phyloP scores from a whole-genome alignment of 2,113 vertebrate species.

The Anguilla rostrata region DNA sequence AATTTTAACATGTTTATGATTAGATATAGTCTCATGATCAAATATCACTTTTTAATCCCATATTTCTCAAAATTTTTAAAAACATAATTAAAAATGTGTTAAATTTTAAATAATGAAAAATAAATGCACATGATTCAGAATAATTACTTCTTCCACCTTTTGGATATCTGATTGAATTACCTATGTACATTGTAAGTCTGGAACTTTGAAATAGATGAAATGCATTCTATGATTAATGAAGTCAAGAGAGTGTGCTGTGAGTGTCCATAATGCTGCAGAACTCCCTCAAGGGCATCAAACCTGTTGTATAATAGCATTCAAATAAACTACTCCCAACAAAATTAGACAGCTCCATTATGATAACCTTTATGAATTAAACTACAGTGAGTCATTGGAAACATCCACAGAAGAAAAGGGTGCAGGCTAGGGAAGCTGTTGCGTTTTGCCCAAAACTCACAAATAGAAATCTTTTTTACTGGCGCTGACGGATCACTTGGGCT shows the following conservation, averaged over 20 bases:
- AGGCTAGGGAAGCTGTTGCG: not conserved
- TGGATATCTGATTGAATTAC: not conserved
- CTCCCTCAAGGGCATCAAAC: not conserved
- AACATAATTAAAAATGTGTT: too few species aligned
- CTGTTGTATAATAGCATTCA: not conserved
- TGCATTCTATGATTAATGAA: not conserved
- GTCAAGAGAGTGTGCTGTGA: not conserved
- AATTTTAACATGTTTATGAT: too few species aligned
- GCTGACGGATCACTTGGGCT: not conserved
- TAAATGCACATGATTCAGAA: not conserved
- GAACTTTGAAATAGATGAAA: not conserved
- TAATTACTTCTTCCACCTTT: not conserved
- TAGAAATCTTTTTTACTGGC: not conserved
- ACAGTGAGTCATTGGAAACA: not conserved
- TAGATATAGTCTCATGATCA: too few species aligned
- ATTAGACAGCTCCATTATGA: not conserved
- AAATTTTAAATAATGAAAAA: too few species aligned
- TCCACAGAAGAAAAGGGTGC: not conserved
- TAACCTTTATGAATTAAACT: not conserved
- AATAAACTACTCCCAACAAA: not conserved
- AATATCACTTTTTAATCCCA: too few species aligned
- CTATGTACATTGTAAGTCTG: not conserved
- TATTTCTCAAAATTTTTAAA: too few species aligned
- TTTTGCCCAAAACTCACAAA: not conserved
- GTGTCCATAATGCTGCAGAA: not conserved